Conservation (phyloP, 2,888 invertebrate species). For the Cephus pulcher region DNA sequence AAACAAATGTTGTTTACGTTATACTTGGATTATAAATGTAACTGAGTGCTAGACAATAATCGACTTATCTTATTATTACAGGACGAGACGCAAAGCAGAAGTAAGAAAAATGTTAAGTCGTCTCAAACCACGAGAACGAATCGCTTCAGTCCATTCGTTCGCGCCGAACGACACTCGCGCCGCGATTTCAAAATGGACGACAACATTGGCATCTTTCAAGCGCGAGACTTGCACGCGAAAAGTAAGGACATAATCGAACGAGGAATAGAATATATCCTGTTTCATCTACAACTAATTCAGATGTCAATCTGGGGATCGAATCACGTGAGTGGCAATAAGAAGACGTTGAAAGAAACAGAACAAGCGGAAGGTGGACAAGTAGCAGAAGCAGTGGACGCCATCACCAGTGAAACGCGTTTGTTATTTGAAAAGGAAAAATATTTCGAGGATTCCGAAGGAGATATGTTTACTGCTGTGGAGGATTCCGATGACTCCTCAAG, state of each 20-base stretch:
- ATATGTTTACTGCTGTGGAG: background rate
- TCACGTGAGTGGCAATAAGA: background rate
- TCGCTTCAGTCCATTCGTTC: slow-evolving; percentile 1
- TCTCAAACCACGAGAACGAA: background rate
- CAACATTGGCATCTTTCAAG: background rate
- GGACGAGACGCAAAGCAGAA: background rate
- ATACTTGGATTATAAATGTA: background rate
- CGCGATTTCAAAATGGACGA: background rate
- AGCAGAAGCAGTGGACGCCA: background rate
- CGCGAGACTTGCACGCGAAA: background rate
- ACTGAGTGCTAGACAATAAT: background rate
- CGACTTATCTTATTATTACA: background rate
- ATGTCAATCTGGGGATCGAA: slow-evolving; percentile 17
- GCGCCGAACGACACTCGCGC: background rate
- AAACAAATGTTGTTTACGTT: background rate
- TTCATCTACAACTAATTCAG: slow-evolving; percentile 15
- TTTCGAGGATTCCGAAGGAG: slow-evolving; percentile 20
- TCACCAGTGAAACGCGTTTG: background rate
- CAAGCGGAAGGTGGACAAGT: background rate
- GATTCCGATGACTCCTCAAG: background rate
- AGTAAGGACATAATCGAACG: slow-evolving; percentile 11
- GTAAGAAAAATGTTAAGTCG: background rate
- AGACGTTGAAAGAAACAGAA: background rate
- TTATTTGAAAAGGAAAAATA: background rate
- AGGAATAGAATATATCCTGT: slow-evolving; percentile 17